phyloP scores from a whole-genome alignment of 1,140 invertebrate genomes.

The Aphaenogaster floridana region DNA sequence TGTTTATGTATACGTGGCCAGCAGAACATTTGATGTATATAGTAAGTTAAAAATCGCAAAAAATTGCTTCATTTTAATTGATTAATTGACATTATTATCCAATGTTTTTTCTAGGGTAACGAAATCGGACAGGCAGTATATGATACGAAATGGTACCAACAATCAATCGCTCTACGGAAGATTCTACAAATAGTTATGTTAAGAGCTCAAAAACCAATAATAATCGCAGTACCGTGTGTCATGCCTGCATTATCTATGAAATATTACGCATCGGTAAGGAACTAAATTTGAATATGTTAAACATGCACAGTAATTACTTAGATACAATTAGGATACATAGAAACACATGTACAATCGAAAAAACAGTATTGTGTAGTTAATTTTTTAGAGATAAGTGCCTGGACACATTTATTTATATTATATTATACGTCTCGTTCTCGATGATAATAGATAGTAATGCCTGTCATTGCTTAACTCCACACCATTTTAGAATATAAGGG shows the following conservation, averaged over 20 bases:
- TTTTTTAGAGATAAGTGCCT: not conserved
- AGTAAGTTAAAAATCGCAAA: slow-evolving; percentile 15
- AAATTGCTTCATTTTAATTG: not conserved
- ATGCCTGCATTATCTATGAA: slow-evolving; percentile 71
- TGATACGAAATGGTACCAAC: slow-evolving; percentile 26
- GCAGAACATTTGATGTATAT: slow-evolving; percentile 46
- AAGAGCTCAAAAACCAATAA: slow-evolving; percentile 69
- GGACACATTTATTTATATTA: too few species aligned
- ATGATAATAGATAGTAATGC: too few species aligned
- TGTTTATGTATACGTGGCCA: slow-evolving; percentile 70
- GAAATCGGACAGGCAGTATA: slow-evolving; percentile 4
- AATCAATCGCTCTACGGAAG: not conserved
- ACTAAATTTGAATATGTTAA: not conserved
- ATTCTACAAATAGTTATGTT: not conserved
- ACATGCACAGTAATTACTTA: not conserved
- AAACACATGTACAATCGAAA: not conserved
- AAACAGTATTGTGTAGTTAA: not conserved
- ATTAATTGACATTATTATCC: too few species aligned
- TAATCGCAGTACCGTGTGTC: slow-evolving; percentile 68
- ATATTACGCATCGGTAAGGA: slow-evolving; percentile 62
- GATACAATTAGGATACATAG: not conserved
- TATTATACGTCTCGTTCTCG: too few species aligned
- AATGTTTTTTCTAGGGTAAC: slow-evolving; percentile 19
- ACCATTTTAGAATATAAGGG: too few species aligned
- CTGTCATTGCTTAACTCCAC: too few species aligned